Percentiles rank a stretch among this genome's conserved stretches.
Evolutionary conservation across 1,140 invertebrate genomes (phyloP).

Genomic region (Himalopsyche phryganea): DNA sequence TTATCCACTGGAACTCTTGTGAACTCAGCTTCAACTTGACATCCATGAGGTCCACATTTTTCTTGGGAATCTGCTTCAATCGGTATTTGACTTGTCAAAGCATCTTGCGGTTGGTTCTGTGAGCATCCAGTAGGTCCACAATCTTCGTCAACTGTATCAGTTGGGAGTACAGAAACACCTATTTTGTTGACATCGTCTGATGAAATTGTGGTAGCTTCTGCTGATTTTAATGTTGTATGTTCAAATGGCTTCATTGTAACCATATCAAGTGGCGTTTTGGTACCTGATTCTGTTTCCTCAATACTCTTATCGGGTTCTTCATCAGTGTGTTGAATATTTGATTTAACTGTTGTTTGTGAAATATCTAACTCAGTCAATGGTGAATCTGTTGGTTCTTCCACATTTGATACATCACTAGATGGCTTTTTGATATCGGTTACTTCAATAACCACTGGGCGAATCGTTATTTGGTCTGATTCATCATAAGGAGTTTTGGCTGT

Average conservation of each 20-base stretch:
- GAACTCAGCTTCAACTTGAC: constrained; percentile 25
- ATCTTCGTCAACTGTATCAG: constrained; percentile 29
- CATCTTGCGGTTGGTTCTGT: too few relatives aligned
- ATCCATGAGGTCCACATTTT: constrained; percentile 17
- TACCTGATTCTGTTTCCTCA: background rate
- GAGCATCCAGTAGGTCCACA: constrained; percentile 2
- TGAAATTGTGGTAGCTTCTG: constrained; percentile 24
- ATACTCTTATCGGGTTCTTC: background rate
- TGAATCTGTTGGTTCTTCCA: too few relatives aligned
- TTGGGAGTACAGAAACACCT: constrained; percentile 31
- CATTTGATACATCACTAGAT: background rate
- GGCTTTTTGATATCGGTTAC: background rate
- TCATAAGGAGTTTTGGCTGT: background rate
- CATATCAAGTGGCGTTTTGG: constrained; percentile 2
- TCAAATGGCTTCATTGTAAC: constrained; percentile 3
- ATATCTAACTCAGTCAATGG: too few relatives aligned
- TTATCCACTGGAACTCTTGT: constrained; percentile 13
- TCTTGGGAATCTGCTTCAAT: constrained; percentile 13
- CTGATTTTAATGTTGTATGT: constrained; percentile 1
- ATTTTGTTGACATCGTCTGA: constrained; percentile 31
- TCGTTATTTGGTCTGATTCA: background rate
- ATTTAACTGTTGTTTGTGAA: background rate
- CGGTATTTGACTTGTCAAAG: background rate
- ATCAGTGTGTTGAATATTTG: background rate
- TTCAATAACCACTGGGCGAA: background rate